Evolutionary conservation across 2,113 vertebrate species (phyloP).

Genomic region (Diphyllodes magnificus): DNA sequence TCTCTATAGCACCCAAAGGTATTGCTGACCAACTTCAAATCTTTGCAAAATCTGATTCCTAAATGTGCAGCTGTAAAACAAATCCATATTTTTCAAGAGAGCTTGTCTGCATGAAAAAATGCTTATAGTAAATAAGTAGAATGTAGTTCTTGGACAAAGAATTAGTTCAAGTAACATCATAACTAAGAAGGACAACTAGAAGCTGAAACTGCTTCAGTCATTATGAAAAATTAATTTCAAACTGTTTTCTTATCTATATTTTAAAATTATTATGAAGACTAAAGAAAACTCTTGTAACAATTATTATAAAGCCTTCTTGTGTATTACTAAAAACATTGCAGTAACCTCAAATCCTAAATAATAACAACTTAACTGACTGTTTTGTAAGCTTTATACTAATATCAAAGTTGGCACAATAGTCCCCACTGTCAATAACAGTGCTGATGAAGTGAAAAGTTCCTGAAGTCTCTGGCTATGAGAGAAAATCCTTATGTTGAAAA

Average conservation of each 20-base stretch:
- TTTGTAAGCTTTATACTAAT: background rate
- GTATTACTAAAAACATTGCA: background rate
- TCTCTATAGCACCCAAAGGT: background rate
- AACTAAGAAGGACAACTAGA: background rate
- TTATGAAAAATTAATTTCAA: background rate
- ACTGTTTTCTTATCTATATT: background rate
- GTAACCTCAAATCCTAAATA: background rate
- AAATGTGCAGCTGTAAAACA: background rate
- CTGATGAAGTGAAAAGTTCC: background rate
- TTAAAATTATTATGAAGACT: background rate
- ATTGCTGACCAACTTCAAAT: background rate
- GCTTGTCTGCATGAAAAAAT: background rate
- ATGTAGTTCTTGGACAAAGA: background rate
- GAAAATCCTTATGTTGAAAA: background rate
- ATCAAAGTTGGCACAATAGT: background rate
- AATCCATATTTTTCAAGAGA: background rate
- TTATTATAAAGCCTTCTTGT: rapidly evolving
- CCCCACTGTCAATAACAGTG: background rate
- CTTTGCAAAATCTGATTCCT: background rate
- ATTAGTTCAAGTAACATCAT: background rate
- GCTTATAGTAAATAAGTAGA: background rate
- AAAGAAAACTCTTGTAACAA: background rate
- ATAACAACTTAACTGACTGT: background rate
- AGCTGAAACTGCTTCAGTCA: background rate
- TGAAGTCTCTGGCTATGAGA: background rate